phyloP scores from a whole-genome alignment of 2,797 vertebrate genomes.

The Brachyrhaphis roseni region DNA sequence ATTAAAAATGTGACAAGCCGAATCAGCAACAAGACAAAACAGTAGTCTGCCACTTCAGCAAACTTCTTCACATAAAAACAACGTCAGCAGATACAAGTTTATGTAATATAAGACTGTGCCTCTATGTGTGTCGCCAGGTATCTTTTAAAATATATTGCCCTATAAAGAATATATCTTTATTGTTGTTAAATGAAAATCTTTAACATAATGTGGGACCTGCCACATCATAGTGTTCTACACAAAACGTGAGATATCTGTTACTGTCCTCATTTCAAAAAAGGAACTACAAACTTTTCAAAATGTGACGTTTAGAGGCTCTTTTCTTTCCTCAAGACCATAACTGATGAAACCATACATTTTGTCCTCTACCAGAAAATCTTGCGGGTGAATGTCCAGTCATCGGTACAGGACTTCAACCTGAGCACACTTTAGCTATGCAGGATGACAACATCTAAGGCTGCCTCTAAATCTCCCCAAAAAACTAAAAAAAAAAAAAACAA shows the following conservation, averaged over 20 bases:
- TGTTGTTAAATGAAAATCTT: not conserved
- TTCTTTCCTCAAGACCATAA: not conserved
- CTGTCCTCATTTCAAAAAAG: not conserved
- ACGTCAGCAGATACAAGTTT: not conserved
- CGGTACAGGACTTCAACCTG: too few relatives aligned
- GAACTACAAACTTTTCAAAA: not conserved
- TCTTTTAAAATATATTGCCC: too few relatives aligned
- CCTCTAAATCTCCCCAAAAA: too few relatives aligned
- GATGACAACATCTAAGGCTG: too few relatives aligned
- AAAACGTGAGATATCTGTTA: not conserved
- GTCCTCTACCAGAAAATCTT: too few relatives aligned
- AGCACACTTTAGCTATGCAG: too few relatives aligned
- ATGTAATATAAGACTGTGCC: not conserved
- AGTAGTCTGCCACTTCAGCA: not conserved
- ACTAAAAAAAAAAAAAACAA: too few relatives aligned
- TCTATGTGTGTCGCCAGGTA: too few relatives aligned
- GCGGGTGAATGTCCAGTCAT: too few relatives aligned
- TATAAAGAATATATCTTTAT: not conserved
- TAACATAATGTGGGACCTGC: not conserved
- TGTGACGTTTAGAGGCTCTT: not conserved
- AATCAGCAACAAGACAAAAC: not conserved
- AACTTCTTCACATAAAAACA: not conserved
- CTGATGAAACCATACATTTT: not conserved
- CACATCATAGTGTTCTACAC: not conserved
- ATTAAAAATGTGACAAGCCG: not conserved